These are phyloP conservation scores for Lanistes nyassanus DNA, from an alignment of 1,140 invertebrate genomes.

Conservation along the genomic window DNA sequence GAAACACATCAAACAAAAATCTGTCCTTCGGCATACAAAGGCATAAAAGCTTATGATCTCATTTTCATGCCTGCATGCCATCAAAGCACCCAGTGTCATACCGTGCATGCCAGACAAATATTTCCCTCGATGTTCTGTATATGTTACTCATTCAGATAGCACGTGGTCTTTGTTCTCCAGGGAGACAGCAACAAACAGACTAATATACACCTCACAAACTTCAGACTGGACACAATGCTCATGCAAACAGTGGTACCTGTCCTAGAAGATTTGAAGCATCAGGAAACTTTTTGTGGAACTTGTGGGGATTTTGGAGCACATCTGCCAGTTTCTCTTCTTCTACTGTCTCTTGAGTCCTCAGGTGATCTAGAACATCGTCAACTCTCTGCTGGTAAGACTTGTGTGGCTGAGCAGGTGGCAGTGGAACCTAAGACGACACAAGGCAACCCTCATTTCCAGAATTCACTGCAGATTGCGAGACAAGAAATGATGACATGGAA, in stretches of 20 bases:
- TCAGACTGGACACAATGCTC: not conserved
- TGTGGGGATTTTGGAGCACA: conserved; percentile 44
- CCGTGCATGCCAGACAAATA: too few species aligned
- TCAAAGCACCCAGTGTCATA: too few species aligned
- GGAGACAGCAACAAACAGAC: not conserved
- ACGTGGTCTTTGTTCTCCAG: not conserved
- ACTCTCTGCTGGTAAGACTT: conserved; percentile 51
- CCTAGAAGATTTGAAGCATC: conserved; percentile 52
- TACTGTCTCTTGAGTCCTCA: conserved; percentile 45
- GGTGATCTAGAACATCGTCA: conserved; percentile 44
- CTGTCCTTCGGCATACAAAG: too few species aligned
- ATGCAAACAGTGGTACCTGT: conserved; percentile 42
- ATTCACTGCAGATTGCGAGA: too few species aligned
- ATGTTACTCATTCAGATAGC: not conserved
- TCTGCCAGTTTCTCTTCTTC: conserved; percentile 53
- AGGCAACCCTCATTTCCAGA: not conserved
- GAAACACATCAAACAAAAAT: too few species aligned
- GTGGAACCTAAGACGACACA: conserved; percentile 29
- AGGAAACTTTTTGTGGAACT: conserved; percentile 46
- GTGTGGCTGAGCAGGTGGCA: conserved; percentile 39
- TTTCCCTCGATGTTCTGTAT: too few species aligned
- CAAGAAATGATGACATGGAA: too few species aligned
- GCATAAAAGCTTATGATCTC: too few species aligned
- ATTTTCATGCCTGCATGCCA: too few species aligned
- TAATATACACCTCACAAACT: not conserved